Evolutionary conservation across 2,888 invertebrate species (phyloP).

Genomic region (Cordilura impudica): DNA sequence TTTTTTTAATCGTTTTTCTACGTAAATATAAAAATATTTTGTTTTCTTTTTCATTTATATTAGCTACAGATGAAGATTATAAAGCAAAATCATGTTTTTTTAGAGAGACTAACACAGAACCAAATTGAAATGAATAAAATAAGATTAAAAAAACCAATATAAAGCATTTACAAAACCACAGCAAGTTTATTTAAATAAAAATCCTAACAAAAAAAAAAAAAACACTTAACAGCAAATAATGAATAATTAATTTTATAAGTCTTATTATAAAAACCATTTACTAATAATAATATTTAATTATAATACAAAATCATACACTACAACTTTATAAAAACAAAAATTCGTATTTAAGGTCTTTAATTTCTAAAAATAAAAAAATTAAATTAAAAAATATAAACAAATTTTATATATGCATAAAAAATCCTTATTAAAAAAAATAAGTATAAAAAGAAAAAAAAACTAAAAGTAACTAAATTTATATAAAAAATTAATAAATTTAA

Average conservation of each 20-base stretch:
- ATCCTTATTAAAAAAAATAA: conserved; percentile 61
- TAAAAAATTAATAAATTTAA: conserved; percentile 67
- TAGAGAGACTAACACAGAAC: conserved; percentile 50
- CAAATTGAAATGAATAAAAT: conserved; percentile 42
- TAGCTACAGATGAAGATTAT: conserved; percentile 59
- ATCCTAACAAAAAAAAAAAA: conserved; percentile 59
- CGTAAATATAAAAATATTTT: conserved; percentile 21
- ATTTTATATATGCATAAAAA: conserved; percentile 61
- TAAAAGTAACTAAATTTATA: conserved; percentile 72
- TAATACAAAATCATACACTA: conserved; percentile 66
- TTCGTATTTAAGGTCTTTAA: conserved; percentile 78
- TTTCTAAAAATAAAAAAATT: conserved; percentile 74
- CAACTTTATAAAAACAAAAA: conserved; percentile 75
- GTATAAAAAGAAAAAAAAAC: conserved; percentile 53
- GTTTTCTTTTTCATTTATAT: conserved; percentile 53
- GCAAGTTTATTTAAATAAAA: conserved; percentile 64
- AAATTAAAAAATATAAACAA: conserved; percentile 61
- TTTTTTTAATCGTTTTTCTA: conserved; percentile 29
- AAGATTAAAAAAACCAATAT: conserved; percentile 57
- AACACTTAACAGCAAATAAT: conserved; percentile 61
- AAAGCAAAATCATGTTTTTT: conserved; percentile 27
- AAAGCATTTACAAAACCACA: conserved; percentile 73
- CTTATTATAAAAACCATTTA: conserved; percentile 65
- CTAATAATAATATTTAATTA: conserved; percentile 67
- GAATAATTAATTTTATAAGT: conserved; percentile 61